Conservation (phyloP, 1,140 invertebrate species). For the Zaprionus ghesquierei region DNA sequence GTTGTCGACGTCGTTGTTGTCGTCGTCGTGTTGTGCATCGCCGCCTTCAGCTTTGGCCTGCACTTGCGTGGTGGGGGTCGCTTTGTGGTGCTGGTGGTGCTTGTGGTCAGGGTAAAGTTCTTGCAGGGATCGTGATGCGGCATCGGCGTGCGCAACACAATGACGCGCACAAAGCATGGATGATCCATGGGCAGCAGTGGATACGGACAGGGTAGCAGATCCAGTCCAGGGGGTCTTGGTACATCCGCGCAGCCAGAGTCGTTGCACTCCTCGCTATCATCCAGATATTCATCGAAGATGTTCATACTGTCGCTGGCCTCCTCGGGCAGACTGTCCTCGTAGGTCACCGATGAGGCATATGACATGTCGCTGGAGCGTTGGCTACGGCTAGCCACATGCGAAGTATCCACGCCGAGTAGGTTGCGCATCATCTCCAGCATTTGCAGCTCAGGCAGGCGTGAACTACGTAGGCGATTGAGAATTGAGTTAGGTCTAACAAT, state of each 20-base stretch:
- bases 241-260: slow-evolving; percentile 26
- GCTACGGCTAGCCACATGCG: slow-evolving; percentile 24
- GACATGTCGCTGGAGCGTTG: slow-evolving; percentile 30
- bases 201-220: background rate
- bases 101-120: slow-evolving; percentile 41
- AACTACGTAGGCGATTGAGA: slow-evolving; percentile 16
- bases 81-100: background rate
- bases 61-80: slow-evolving; percentile 4
- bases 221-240: background rate
- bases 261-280: slow-evolving; percentile 43
- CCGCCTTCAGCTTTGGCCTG: slow-evolving; percentile 1
- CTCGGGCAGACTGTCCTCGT: slow-evolving; percentile 44
- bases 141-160: slow-evolving; percentile 50
- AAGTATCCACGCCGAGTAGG: slow-evolving; percentile 39
- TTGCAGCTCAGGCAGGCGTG: slow-evolving; percentile 50
- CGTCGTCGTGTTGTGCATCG: background rate
- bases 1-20: slow-evolving; percentile 4
- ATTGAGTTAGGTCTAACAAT: background rate
- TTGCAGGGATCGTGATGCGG: slow-evolving; percentile 51
- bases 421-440: slow-evolving; percentile 60
- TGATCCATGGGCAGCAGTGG: slow-evolving; percentile 45
- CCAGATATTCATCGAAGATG: slow-evolving; percentile 36
- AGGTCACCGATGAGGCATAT: slow-evolving; percentile 40
- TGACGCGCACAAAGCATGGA: slow-evolving; percentile 55
- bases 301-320: slow-evolving; percentile 11